These are phyloP conservation scores for Plumapathes pennacea DNA, from an alignment of 92 coral and sea anemone genomes.

Conservation along the genomic window DNA sequence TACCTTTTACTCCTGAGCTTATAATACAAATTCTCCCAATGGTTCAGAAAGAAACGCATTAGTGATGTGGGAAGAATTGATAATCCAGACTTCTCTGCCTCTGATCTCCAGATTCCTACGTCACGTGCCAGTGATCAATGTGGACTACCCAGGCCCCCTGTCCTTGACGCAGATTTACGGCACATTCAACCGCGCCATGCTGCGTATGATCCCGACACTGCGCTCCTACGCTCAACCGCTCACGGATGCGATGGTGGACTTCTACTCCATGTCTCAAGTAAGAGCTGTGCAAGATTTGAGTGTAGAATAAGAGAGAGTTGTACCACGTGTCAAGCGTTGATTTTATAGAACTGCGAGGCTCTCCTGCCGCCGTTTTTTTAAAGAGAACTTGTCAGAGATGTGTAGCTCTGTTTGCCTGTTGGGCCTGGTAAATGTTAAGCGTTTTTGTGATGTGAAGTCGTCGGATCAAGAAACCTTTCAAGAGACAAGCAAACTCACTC, in stretches of 20 bases:
- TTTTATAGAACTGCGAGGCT: no score
- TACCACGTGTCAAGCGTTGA: not conserved
- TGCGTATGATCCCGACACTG: conserved; percentile 89
- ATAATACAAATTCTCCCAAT: no score
- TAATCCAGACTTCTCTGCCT: no score
- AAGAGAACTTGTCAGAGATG: no score
- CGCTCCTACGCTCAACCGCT: conserved; percentile 94
- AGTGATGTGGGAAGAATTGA: no score
- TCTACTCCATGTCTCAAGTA: conserved; percentile 98
- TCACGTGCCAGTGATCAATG: conserved; percentile 94
- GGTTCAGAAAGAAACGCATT: not conserved
- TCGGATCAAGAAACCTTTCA: no score
- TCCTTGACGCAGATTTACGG: conserved; percentile 97
- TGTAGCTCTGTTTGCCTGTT: no score
- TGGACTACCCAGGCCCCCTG: conserved; percentile 95
- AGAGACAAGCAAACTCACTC: no score
- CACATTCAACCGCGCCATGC: conserved; percentile 99
- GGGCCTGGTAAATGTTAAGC: no score
- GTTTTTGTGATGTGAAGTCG: no score
- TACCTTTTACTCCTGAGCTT: no score
- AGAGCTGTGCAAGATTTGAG: not conserved
- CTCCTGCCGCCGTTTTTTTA: no score
- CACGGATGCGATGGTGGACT: conserved; percentile 99
- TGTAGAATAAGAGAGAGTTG: not conserved
- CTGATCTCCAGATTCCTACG: conserved; percentile 93